These are phyloP conservation scores for Porites cylindrica DNA, from an alignment of 92 coral and sea anemone species.

Conservation along the genomic window DNA sequence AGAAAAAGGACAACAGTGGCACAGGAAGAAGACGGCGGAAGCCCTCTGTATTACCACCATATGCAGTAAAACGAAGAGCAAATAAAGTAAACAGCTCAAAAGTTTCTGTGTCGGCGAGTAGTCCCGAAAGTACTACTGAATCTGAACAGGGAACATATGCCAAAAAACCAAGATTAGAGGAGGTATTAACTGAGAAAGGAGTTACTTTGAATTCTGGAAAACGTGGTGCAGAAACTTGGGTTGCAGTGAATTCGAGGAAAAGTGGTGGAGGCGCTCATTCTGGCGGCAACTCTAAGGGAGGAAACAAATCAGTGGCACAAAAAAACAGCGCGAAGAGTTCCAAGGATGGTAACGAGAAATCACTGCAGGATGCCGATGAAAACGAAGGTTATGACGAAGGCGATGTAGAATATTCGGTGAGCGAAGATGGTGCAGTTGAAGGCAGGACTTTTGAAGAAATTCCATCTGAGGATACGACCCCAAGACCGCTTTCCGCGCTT, in stretches of 20 bases:
- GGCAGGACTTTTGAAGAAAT: constrained; percentile 14
- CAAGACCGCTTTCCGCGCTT: neutral
- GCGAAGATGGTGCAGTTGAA: constrained; percentile 12
- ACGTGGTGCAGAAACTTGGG: neutral
- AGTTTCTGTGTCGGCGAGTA: neutral
- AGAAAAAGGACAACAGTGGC: constrained; percentile 4
- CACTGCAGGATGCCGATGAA: neutral
- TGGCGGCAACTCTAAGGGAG: neutral
- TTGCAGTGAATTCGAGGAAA: neutral
- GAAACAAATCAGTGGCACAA: neutral
- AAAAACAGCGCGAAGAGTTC: neutral
- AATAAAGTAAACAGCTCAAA: constrained; percentile 7
- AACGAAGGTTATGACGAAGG: neutral
- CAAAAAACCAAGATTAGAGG: constrained; percentile 7
- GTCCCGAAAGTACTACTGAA: constrained; percentile 17
- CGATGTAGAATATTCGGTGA: neutral
- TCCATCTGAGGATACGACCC: neutral
- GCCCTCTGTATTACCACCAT: constrained; percentile 11
- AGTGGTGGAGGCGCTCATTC: neutral
- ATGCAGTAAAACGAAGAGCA: neutral
- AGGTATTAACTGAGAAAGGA: neutral
- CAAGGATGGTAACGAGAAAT: neutral
- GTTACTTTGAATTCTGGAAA: neutral
- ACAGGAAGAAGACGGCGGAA: neutral
- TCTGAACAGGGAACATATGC: constrained; percentile 5